phyloP scores from a whole-genome alignment of 2,888 invertebrate species.

The Caradrina kadenii region DNA sequence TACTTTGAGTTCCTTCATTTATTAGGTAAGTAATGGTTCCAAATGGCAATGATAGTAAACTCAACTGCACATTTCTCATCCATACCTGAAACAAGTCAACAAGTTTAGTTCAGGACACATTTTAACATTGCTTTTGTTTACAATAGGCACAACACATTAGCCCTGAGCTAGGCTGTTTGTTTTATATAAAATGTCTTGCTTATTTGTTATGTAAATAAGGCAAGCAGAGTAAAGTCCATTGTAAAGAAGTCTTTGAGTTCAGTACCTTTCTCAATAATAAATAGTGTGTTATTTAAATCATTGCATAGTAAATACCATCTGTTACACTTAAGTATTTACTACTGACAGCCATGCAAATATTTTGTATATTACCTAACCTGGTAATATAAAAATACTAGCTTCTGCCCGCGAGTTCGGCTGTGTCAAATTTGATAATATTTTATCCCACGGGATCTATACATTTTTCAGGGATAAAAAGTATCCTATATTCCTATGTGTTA shows the following conservation, averaged over 20 bases:
- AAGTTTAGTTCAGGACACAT: conserved; percentile 17
- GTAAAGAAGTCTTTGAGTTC: neutral
- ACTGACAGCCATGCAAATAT: neutral
- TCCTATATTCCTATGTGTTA: too few relatives aligned
- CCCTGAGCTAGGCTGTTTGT: conserved; percentile 25
- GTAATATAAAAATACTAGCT: too few relatives aligned
- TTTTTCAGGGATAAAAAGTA: too few relatives aligned
- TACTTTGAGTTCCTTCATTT: conserved; percentile 94
- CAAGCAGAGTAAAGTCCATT: neutral
- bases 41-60: conserved; percentile 97
- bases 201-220: conserved; percentile 23
- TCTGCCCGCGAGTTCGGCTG: too few relatives aligned
- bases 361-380: neutral
- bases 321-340: conserved; percentile 2
- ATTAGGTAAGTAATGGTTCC: conserved; percentile 95
- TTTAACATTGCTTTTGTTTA: conserved; percentile 1
- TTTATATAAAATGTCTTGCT: conserved; percentile 6
- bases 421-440: too few relatives aligned
- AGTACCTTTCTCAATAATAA: conserved; percentile 19
- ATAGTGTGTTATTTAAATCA: conserved; percentile 2
- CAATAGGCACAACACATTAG: conserved; percentile 13
- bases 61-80: conserved; percentile 99
- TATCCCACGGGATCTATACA: too few relatives aligned
- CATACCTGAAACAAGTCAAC: conserved; percentile 91
- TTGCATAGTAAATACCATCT: neutral